A percentile compares a stretch with the other conserved stretches of the same genome.
phyloP scores from a whole-genome alignment of 2,888 invertebrate species.

The Drosophila acutilabella region DNA sequence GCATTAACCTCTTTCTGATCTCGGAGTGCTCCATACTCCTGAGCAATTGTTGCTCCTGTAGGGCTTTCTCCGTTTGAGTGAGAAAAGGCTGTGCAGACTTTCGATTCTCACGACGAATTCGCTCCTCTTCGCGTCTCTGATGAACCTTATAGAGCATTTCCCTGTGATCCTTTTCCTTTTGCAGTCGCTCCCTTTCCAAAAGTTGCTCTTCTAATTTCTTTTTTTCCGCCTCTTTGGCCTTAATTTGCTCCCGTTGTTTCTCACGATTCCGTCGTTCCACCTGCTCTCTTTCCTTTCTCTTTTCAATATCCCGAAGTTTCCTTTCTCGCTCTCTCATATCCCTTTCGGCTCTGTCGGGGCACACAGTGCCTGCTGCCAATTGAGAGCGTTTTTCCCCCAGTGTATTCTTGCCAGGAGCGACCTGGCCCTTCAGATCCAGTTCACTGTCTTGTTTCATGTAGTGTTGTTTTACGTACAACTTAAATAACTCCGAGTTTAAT shows the following conservation, averaged over 20 bases:
- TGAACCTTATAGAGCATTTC: constrained; percentile 20
- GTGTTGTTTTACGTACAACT: constrained; percentile 14
- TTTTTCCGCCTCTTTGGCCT: neutral
- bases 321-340: neutral
- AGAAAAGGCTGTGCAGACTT: neutral
- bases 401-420: neutral
- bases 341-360: neutral
- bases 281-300: constrained; percentile 12
- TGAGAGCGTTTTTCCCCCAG: neutral
- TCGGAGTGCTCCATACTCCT: neutral
- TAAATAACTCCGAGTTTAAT: neutral
- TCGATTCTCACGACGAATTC: neutral
- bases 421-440: neutral
- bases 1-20: neutral
- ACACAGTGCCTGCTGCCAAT: neutral
- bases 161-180: constrained; percentile 6
- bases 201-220: neutral
- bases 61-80: neutral
- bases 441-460: constrained; percentile 5
- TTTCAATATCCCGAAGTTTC: constrained; percentile 7
- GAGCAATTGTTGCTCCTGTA: neutral
- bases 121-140: constrained; percentile 32
- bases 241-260: neutral
- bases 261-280: constrained; percentile 1
- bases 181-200: constrained; percentile 4